These are phyloP conservation scores for Fragum whitleyi DNA, from an alignment of 2,888 invertebrate species.

Conservation along the genomic window DNA sequence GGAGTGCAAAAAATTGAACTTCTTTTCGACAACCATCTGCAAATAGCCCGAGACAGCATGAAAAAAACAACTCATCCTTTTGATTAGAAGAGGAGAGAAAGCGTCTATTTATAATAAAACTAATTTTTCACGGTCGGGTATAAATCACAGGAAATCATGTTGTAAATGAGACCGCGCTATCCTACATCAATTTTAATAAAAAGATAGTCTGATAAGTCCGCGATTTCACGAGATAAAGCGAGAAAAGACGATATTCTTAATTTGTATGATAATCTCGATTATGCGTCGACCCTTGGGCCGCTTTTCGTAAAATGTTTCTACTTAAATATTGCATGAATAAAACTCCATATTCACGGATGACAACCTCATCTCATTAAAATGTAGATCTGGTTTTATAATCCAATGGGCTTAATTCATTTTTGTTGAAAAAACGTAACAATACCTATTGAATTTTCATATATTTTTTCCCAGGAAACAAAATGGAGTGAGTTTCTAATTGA, in stretches of 20 bases:
- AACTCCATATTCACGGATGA: neutral
- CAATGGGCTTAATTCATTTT: no score
- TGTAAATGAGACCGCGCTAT: constrained; percentile 14
- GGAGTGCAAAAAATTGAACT: neutral
- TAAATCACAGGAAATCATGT: constrained; percentile 6
- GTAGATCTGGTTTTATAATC: no score
- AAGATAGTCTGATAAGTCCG: constrained; percentile 21
- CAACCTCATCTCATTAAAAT: neutral
- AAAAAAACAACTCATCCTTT: neutral
- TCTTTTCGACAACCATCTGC: neutral
- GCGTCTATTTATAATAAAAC: neutral
- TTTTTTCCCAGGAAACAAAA: no score
- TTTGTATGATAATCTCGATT: constrained; percentile 26
- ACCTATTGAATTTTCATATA: no score
- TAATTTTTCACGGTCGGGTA: neutral
- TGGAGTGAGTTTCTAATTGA: no score
- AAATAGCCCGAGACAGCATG: neutral
- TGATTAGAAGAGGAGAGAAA: neutral
- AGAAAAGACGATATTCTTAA: constrained; percentile 25
- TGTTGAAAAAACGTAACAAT: no score
- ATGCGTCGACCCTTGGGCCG: constrained; percentile 10
- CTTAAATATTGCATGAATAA: neutral
- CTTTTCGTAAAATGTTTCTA: neutral
- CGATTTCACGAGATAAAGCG: constrained; percentile 17
- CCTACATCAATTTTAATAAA: constrained; percentile 8